Evolutionary conservation across 2,113 vertebrate genomes (phyloP), one percentile per base, ranked within the genome.

Genomic region (Desmodus rotundus): DNA sequence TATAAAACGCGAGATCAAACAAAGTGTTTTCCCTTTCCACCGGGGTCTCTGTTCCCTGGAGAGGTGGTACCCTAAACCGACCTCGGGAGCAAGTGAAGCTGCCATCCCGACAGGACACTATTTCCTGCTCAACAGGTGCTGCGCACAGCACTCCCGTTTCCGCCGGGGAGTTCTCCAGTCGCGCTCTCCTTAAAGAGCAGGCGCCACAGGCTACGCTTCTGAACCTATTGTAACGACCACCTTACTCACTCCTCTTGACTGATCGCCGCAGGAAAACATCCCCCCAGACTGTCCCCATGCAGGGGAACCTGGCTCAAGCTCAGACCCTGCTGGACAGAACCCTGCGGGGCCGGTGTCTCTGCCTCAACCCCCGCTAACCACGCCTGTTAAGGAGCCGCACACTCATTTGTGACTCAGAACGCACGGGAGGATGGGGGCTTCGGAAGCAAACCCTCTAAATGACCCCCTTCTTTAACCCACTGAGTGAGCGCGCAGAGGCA

Each of bases 141-240:
- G 8, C 67, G 54, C 74, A 0, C 0, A 5, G 93, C 56, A 31
- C 0, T 1, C 91, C 95, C 22, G 1, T 74, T 65, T 3, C 87
- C 70, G 97, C 52, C 14, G 0, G 1, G 15, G 47, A 24, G 43
- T 12, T 87, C 73, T 81, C 56, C 87, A 43, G 38, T 0, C 22
- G 54, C 80, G 77, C 67, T 82, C 78, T 84, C 78, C 82, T 36
- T 17, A 50, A 17, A 36, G 36, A 63, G 77, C 50, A 36, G n/a
- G 19, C 0, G 0, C 0, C 0, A 0, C 1, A 43, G 12, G 22
- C 63, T 19, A 15, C 8, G 31, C 70, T 8, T 19, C 16, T 0
- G 0, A 2, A 7, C 50, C 12, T 20, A 7, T 13, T 14, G 36
- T 1, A 11, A 63, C 0, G 4, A 36, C 3, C 7, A 19, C 36